A percentile compares a stretch with the other conserved stretches of the same genome.
Evolutionary conservation across 2,888 invertebrate species (phyloP).

Genomic region (Drosophila neonasuta): DNA sequence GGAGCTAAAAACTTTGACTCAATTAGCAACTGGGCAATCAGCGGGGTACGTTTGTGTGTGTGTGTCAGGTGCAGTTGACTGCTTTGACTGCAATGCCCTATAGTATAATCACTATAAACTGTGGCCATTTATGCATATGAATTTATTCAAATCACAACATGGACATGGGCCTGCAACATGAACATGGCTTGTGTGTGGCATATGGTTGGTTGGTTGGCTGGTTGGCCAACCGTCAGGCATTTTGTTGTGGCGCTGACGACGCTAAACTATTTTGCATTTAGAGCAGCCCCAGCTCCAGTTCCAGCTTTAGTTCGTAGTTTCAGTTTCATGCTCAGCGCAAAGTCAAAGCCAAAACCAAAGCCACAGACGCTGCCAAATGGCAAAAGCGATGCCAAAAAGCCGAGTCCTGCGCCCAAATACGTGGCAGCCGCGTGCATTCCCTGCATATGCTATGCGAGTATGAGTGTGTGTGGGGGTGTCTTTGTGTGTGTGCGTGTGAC

Average conservation of each 20-base stretch:
- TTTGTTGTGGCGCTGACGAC: slow-evolving; percentile 65
- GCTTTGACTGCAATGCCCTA: slow-evolving; percentile 20
- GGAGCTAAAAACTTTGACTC: slow-evolving; percentile 43
- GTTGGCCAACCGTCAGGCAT: slow-evolving; percentile 35
- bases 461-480: slow-evolving; percentile 10
- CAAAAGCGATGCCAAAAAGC: slow-evolving; percentile 22
- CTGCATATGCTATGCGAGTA: slow-evolving; percentile 12
- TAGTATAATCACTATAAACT: slow-evolving; percentile 56
- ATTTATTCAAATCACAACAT: slow-evolving; percentile 70
- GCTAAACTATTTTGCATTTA: slow-evolving; percentile 76
- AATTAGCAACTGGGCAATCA: slow-evolving; percentile 48
- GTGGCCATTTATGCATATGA: slow-evolving; percentile 72
- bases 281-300: slow-evolving; percentile 32
- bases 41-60: neutral
- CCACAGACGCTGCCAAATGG: slow-evolving; percentile 25
- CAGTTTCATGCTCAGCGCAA: slow-evolving; percentile 16
- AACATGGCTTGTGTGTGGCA: neutral
- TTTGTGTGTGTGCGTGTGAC: slow-evolving; percentile 15
- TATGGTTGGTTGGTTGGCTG: neutral
- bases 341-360: slow-evolving; percentile 35
- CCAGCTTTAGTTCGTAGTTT: slow-evolving; percentile 9
- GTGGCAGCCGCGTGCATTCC: slow-evolving; percentile 40
- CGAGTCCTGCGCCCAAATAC: slow-evolving; percentile 36
- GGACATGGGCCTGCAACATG: slow-evolving; percentile 2
- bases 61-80: slow-evolving; percentile 50